Base-by-base conservation (phyloP, 2,113 vertebrate species). In the Paracanthobrama guichenoti region DNA sequence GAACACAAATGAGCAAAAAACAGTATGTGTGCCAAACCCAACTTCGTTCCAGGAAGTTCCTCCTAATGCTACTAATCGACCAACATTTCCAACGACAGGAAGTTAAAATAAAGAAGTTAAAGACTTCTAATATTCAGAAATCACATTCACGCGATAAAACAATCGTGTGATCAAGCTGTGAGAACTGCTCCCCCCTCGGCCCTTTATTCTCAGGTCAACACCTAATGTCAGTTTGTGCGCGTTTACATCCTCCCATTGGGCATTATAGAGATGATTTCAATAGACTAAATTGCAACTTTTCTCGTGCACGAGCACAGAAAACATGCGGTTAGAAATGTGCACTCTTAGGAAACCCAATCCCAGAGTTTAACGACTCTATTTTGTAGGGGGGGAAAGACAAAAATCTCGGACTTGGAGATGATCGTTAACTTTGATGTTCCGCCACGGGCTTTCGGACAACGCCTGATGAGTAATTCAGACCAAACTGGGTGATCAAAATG, bases 381-480 rank as follows among this genome's bases (percentile, higher is more conserved):
- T 31, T 16, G 7, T 1, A 18, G 3, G 28, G 20, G 2, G 28
- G 22, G 14, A 22, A 20, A 12, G 6, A 8, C 1, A 24, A 18
- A n/a, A 44, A 44, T n/a, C 13, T 16, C 6, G 14, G 12, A 35
- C 9, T 60, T 24, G 39, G 22, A 78, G 11, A 6, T 6, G n/a
- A 16, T 26, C 22, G n/a, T 64, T 62, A 28, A 79, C n/a, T 48
- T 39, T 18, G 42, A 83, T 64, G 39, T 74, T 42, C 7, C 39
- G 44, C 24, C 18, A 24, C 26, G 7, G 26, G 16, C 35, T 60
- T 20, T 74, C 67, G 64, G 81, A 84, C 77, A 87, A 83, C 78
- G 78, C 66, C 66, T 55, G 62, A 57, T n/a, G 31, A 72, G 31
- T 55, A 62, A 75, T 79, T 66, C 81, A 48, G 31, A n/a, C 31